A percentile compares a stretch with the other conserved stretches of the same genome.
phyloP scores from a whole-genome alignment of 2,113 vertebrate genomes.

The Dissostichus mawsoni region DNA sequence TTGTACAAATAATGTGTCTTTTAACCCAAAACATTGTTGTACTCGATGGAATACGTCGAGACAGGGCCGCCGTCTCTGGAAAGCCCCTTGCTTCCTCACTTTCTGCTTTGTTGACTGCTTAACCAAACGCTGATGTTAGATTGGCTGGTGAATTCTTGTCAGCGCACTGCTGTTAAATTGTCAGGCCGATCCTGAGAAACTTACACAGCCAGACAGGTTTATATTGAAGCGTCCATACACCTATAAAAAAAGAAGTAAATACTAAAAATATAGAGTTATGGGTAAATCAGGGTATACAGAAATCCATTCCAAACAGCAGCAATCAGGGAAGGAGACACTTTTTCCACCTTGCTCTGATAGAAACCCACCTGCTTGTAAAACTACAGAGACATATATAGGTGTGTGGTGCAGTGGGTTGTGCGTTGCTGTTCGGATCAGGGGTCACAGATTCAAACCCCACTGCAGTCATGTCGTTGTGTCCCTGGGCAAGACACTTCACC shows the following conservation, averaged over 20 bases:
- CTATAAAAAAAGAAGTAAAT: neutral
- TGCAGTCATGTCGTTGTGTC: no score
- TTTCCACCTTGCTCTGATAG: constrained; percentile 21
- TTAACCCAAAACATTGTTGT: constrained; percentile 10
- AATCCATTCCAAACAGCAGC: neutral
- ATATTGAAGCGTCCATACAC: neutral
- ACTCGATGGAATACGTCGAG: constrained; percentile 33
- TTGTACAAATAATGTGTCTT: neutral
- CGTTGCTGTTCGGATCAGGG: no score
- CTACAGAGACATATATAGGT: neutral
- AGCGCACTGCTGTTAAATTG: constrained; percentile 25
- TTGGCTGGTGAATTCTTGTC: constrained; percentile 38
- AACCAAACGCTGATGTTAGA: constrained; percentile 56
- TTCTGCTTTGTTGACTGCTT: constrained; percentile 57
- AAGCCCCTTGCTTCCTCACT: constrained; percentile 3
- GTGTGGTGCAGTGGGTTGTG: no score
- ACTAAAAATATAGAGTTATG: neutral
- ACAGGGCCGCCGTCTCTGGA: constrained; percentile 9
- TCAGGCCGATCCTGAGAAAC: neutral
- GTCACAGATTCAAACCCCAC: no score
- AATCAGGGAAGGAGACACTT: neutral
- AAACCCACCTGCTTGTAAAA: neutral
- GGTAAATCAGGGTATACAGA: neutral
- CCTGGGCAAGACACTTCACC: no score
- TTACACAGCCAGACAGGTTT: neutral